Evolutionary conservation across 2,797 vertebrate species (phyloP), one percentile per base, ranked within the genome.

Genomic region (Eidolon dupreanum): DNA sequence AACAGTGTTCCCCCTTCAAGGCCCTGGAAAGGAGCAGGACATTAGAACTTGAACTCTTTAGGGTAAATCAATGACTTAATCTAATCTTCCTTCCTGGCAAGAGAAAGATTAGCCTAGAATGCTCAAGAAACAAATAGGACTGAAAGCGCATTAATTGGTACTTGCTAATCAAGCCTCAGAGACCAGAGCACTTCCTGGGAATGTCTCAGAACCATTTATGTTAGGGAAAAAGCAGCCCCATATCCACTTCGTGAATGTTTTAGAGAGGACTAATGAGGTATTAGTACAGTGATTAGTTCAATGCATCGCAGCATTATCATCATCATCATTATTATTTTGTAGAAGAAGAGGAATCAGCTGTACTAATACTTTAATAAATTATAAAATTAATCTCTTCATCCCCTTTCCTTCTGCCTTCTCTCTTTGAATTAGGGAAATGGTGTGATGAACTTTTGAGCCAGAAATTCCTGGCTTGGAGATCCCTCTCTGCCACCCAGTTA

Each of bases 371-470:
- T 78, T 6, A 55, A 16, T 93, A 55, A 49, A 36, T 94, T 79
- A 68, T 20, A 41, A 75, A 81, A 24, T 73, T 5, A 71, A 36
- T 57, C 53, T 87, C 38, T 68, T 17, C 8, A 26, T 6, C 41
- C 5, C 26, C 17, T 55, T 90, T 46, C 43, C 63, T 85, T 83
- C n/a, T 59, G 26, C 12, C 11, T 65, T 84, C 51, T 88, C 20
- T 93, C 55, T 55, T 93, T 70, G 89, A 43, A 12, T 95, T 74
- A 82, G 74, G 46, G 36, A 91, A 87, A 55, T 66, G 73, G 6
- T 12, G 8, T 6, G 63, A 38, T 71, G 63, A 59, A 88, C 26
- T 95, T 90, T 43, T 28, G 65, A 33, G 20, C 9, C 43, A 90
- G 73, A 78, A 81, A 68, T 90, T 63, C 46, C 38, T 94, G 85